These are phyloP conservation scores for Coturnix japonica DNA, from an alignment of 2,113 vertebrate species.

Conservation along the genomic window DNA sequence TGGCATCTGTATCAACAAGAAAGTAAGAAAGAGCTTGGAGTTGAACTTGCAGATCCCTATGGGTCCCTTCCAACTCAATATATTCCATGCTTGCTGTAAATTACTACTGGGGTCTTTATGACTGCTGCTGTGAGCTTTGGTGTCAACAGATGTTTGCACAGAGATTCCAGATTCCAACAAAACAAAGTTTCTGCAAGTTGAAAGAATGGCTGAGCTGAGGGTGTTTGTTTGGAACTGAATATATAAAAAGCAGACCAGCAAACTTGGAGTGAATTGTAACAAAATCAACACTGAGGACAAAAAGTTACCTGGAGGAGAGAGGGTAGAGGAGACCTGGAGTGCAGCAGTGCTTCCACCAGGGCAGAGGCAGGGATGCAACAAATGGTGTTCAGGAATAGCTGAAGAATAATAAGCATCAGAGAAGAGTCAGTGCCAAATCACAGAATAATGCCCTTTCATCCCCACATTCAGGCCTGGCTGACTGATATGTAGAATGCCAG, in stretches of 20 bases:
- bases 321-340: neutral
- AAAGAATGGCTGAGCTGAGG: neutral
- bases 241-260: neutral
- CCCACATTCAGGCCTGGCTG: neutral
- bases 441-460: neutral
- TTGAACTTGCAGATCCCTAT: too few relatives aligned
- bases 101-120: neutral
- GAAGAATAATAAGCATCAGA: neutral
- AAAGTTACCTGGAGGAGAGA: neutral
- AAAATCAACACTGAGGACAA: neutral
- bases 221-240: neutral
- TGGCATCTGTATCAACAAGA: neutral
- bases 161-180: neutral
- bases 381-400: neutral
- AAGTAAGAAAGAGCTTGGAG: neutral
- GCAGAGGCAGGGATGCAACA: neutral
- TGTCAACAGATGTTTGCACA: neutral
- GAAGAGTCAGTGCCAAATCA: neutral
- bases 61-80: too few relatives aligned
- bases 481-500: neutral
- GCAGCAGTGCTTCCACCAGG: neutral
- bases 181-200: neutral
- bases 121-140: neutral
- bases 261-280: neutral
- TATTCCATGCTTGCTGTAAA: neutral